Evolutionary conservation across 2,113 vertebrate species (phyloP).

Genomic region (Amphiprion ocellaris): DNA sequence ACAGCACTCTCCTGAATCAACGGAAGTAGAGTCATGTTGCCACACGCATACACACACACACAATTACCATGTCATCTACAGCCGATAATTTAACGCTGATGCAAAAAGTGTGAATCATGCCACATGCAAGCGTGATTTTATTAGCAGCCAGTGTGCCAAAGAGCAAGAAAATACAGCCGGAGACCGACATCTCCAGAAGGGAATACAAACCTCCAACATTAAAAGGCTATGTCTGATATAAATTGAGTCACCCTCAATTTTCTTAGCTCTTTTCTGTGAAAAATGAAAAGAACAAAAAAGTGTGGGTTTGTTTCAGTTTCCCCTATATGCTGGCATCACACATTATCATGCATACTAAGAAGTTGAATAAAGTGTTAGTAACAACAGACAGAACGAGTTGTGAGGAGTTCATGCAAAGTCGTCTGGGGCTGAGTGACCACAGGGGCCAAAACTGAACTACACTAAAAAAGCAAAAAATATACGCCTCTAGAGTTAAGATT

Average conservation of each 20-base stretch:
- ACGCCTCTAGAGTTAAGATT: slow-evolving; percentile 4
- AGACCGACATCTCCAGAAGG: slow-evolving; percentile 83
- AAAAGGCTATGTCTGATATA: slow-evolving; percentile 99
- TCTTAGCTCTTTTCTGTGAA: slow-evolving; percentile 98
- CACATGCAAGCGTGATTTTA: slow-evolving; percentile 77
- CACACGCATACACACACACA: slow-evolving; percentile 42
- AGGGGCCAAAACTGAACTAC: slow-evolving; percentile 13
- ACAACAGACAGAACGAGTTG: slow-evolving; percentile 46
- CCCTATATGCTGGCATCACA: slow-evolving; percentile 57
- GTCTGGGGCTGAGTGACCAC: slow-evolving; percentile 22
- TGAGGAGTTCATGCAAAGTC: slow-evolving; percentile 66
- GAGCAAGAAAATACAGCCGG: slow-evolving; percentile 83
- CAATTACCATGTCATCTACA: slow-evolving; percentile 33
- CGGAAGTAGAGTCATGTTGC: slow-evolving; percentile 43
- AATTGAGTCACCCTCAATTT: slow-evolving; percentile 99
- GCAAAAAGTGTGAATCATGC: slow-evolving; percentile 56
- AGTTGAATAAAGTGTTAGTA: slow-evolving; percentile 52
- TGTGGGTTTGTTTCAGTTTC: slow-evolving; percentile 76
- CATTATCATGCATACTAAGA: slow-evolving; percentile 66
- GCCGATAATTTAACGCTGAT: slow-evolving; percentile 3
- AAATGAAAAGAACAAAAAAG: slow-evolving; percentile 82
- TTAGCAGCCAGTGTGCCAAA: slow-evolving; percentile 78
- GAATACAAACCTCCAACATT: slow-evolving; percentile 99
- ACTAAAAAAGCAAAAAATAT: slow-evolving; percentile 35
- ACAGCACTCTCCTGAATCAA: slow-evolving; percentile 72